These are phyloP conservation scores for Albula glossodonta DNA, from an alignment of 2,113 vertebrate species.

Conservation along the genomic window DNA sequence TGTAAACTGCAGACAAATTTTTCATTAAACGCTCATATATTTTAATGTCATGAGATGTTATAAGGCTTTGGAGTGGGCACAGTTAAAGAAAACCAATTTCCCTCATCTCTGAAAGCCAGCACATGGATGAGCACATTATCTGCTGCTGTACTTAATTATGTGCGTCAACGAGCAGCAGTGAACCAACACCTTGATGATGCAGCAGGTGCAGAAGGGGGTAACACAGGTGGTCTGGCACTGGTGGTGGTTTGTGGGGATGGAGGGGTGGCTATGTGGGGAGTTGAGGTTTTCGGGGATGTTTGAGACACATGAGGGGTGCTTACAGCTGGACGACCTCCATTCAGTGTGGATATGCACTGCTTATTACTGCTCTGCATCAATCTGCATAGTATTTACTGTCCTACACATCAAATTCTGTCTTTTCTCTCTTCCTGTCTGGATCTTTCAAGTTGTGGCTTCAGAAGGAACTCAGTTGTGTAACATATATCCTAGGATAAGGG, in stretches of 20 bases:
- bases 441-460: background rate
- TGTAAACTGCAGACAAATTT: background rate
- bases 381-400: background rate
- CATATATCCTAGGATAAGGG: no score
- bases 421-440: background rate
- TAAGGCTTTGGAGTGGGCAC: constrained; percentile 36
- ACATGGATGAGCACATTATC: constrained; percentile 60
- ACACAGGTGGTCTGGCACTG: constrained; percentile 24
- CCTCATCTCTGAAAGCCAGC: constrained; percentile 58
- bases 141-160: constrained; percentile 61
- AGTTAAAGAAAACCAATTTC: constrained; percentile 55
- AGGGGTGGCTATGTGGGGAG: background rate
- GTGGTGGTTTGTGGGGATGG: no score
- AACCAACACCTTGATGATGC: constrained; percentile 37
- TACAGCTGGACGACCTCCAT: no score
- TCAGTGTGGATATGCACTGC: no score
- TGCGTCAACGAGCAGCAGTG: constrained; percentile 49
- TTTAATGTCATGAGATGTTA: constrained; percentile 49
- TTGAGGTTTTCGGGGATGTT: background rate
- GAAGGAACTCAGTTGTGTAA: no score
- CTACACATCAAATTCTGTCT: no score
- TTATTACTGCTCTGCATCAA: no score
- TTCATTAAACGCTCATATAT: constrained; percentile 30
- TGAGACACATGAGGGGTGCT: no score
- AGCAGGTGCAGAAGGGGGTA: constrained; percentile 40